phyloP scores from a whole-genome alignment of 2,797 vertebrate species.

The Lerista edwardsae region DNA sequence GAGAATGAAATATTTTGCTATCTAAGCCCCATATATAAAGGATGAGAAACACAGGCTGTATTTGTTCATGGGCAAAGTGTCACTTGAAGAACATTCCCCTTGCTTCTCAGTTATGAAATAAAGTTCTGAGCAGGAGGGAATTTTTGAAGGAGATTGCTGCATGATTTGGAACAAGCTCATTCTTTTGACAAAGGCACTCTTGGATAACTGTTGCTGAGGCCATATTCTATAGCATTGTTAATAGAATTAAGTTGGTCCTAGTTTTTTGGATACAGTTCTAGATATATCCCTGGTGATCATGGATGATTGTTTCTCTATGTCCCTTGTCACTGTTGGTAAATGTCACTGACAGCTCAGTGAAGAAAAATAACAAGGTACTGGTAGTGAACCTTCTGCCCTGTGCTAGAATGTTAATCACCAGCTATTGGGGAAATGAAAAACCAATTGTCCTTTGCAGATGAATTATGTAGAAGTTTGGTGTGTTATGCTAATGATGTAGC shows the following conservation, averaged over 20 bases:
- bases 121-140: neutral
- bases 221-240: neutral
- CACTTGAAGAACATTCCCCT: neutral
- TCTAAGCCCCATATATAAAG: accelerated
- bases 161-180: neutral
- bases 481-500: too few species aligned
- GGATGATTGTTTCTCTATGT: too few species aligned
- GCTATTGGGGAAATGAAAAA: too few species aligned
- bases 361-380: too few species aligned
- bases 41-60: neutral
- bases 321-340: too few species aligned
- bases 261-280: too few species aligned
- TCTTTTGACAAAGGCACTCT: neutral
- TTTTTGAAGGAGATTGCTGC: neutral
- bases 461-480: too few species aligned
- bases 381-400: too few species aligned
- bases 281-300: too few species aligned
- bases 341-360: too few species aligned
- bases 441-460: too few species aligned
- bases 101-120: neutral
- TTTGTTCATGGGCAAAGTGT: neutral
- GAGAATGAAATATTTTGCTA: neutral
- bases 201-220: neutral
- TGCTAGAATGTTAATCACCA: too few species aligned
- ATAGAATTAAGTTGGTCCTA: neutral